A percentile compares a stretch with the other conserved stretches of the same genome.
Conservation (phyloP, 1,140 invertebrate genomes). For the Musca vetustissima region DNA sequence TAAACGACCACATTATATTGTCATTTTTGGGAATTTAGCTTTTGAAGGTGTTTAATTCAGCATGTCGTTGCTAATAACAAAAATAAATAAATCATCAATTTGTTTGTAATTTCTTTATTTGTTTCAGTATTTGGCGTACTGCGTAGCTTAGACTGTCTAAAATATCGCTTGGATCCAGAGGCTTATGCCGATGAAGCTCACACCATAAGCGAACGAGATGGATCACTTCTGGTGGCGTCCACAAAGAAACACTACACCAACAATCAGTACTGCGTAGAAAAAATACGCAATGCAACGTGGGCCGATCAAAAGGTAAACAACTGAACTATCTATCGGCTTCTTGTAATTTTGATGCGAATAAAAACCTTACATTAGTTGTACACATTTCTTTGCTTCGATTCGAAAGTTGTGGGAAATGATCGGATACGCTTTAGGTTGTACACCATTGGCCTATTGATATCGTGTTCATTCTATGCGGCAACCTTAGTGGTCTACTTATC, state of each 20-base stretch:
- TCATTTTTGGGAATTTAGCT: too few species aligned
- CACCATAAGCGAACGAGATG: constrained; percentile 40
- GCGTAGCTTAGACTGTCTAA: constrained; percentile 42
- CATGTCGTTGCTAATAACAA: too few species aligned
- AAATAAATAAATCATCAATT: too few species aligned
- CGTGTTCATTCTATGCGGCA: constrained; percentile 63
- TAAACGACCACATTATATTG: too few species aligned
- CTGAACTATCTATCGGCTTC: background rate
- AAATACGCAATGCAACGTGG: constrained; percentile 34
- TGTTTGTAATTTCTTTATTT: constrained; percentile 1
- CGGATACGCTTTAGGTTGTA: constrained; percentile 47
- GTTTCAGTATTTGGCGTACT: constrained; percentile 40
- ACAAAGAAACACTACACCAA: constrained; percentile 41
- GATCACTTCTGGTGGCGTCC: constrained; percentile 36
- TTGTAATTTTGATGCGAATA: constrained; percentile 1
- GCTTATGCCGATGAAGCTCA: constrained; percentile 40
- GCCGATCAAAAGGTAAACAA: constrained; percentile 43
- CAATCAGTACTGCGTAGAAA: constrained; percentile 45
- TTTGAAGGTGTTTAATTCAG: too few species aligned
- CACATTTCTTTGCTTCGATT: constrained; percentile 48
- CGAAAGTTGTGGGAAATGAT: constrained; percentile 45
- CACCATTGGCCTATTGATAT: constrained; percentile 56
- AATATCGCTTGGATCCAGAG: constrained; percentile 47
- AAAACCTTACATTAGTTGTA: constrained; percentile 35
- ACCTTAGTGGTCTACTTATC: constrained; percentile 68